Percentiles rank a stretch among this genome's conserved stretches.
Evolutionary conservation across 2,888 invertebrate species (phyloP).

Genomic region (Byasa hedistus): DNA sequence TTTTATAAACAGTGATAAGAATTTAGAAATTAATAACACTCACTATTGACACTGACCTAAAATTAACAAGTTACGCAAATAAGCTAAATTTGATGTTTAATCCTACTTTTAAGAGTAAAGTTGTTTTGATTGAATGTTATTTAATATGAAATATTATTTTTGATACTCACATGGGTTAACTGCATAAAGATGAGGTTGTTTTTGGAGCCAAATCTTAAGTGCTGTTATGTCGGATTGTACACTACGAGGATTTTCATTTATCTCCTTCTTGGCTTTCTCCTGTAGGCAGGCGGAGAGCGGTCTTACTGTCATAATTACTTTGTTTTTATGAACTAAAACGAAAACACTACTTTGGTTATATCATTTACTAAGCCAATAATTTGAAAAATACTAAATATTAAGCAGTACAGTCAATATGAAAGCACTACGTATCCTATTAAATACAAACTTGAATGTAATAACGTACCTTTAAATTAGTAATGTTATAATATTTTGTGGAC

Average conservation of each 20-base stretch:
- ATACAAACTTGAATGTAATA: not conserved
- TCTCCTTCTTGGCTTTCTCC: constrained; percentile 66
- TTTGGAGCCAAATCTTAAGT: constrained; percentile 71
- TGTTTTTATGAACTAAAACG: constrained; percentile 27
- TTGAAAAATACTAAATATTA: too few species aligned
- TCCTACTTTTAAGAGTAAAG: too few species aligned
- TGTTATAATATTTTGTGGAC: constrained; percentile 9
- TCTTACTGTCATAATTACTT: constrained; percentile 54
- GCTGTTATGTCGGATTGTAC: constrained; percentile 56
- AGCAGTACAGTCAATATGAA: not conserved
- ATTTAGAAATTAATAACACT: too few species aligned
- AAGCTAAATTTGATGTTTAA: too few species aligned
- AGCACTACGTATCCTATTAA: too few species aligned
- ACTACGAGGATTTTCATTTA: constrained; percentile 68
- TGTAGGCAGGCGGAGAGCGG: constrained; percentile 57
- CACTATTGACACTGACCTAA: too few species aligned
- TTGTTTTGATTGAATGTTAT: too few species aligned
- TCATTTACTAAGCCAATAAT: too few species aligned
- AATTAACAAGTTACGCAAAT: too few species aligned
- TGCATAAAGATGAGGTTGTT: constrained; percentile 71
- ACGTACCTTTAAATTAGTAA: constrained; percentile 22
- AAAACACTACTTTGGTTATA: constrained; percentile 1
- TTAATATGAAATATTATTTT: not conserved
- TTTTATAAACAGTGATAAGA: too few species aligned
- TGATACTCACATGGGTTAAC: constrained; percentile 61